phyloP scores from a whole-genome alignment of 2,113 vertebrate species.

The Azemiops feae region DNA sequence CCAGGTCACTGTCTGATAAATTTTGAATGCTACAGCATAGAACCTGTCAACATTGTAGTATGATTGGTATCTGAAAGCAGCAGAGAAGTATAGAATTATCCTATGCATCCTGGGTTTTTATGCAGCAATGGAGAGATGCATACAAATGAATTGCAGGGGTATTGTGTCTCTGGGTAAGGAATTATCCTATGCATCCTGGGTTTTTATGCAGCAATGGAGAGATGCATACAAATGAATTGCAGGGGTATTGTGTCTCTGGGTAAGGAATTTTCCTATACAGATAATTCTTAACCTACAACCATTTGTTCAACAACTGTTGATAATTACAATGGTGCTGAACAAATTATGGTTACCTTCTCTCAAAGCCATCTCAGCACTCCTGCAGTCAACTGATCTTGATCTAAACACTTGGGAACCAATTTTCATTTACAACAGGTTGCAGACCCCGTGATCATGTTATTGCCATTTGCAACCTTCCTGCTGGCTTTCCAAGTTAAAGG shows the following conservation, averaged over 20 bases:
- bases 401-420: neutral
- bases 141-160: neutral
- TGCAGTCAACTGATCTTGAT: neutral
- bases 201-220: neutral
- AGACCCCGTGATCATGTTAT: neutral
- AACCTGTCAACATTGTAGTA: neutral
- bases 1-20: neutral
- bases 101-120: neutral
- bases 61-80: neutral
- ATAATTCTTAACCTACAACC: neutral
- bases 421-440: neutral
- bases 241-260: neutral
- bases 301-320: neutral
- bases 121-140: neutral
- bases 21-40: neutral
- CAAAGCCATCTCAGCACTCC: neutral
- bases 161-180: neutral
- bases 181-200: neutral
- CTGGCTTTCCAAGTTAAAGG: neutral
- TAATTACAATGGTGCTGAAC: neutral
- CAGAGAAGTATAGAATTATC: neutral
- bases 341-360: neutral
- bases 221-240: neutral
- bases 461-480: neutral
- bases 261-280: neutral